A percentile compares a stretch with the other conserved stretches of the same genome.
These are phyloP conservation scores for Myocastor coypus DNA, from an alignment of 2,113 vertebrate genomes.

Conservation along the genomic window DNA sequence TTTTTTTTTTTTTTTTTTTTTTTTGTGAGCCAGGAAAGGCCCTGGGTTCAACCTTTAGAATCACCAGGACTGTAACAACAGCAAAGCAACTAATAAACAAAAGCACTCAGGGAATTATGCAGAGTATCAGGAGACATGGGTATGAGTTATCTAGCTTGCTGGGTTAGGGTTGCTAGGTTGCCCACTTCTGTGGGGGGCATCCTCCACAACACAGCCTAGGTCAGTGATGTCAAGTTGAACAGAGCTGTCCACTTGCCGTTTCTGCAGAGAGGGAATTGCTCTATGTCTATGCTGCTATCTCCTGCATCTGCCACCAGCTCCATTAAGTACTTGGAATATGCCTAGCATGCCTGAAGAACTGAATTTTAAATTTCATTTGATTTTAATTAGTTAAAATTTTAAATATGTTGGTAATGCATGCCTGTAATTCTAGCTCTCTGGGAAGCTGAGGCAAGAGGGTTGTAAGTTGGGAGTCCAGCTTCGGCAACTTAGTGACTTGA, in stretches of 20 bases:
- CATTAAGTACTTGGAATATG: background rate
- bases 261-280: background rate
- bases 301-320: background rate
- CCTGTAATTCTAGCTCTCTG: background rate
- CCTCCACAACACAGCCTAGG: rapidly evolving
- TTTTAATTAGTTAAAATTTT: background rate
- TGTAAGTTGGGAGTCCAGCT: background rate
- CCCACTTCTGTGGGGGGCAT: background rate
- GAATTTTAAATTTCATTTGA: background rate
- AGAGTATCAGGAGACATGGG: background rate
- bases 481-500: background rate
- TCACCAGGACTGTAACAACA: background rate
- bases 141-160: background rate
- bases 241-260: background rate
- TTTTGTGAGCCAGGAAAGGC: background rate
- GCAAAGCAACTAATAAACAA: background rate
- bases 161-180: background rate
- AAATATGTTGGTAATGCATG: background rate
- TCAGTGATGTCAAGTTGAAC: rapidly evolving
- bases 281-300: background rate
- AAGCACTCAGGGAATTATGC: background rate
- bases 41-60: background rate
- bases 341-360: background rate
- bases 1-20: no score
- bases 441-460: background rate